These are phyloP conservation scores for Goniozus legneri DNA, from an alignment of 1,140 invertebrate species.

Conservation along the genomic window DNA sequence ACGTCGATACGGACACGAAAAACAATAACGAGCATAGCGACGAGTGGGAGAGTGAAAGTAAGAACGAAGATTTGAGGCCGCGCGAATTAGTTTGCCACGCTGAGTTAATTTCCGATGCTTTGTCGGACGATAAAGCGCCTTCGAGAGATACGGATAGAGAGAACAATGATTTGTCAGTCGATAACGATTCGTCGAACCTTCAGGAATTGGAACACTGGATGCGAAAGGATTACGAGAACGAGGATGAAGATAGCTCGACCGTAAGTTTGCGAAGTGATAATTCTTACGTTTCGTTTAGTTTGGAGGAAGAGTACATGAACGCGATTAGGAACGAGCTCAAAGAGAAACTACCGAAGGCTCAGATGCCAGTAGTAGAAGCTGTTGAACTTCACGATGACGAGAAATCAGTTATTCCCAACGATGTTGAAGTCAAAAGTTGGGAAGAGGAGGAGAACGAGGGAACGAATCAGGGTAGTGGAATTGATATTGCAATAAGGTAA, in stretches of 20 bases:
- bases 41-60: not conserved
- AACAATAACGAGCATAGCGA: not conserved
- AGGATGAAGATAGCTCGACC: conserved; percentile 50
- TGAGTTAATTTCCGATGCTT: not conserved
- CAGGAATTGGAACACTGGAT: conserved; percentile 4
- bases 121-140: not conserved
- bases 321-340: conserved; percentile 68
- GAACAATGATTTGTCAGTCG: not conserved
- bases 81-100: no score
- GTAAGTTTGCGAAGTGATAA: conserved; percentile 49
- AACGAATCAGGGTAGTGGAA: conserved; percentile 34
- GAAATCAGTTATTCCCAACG: conserved; percentile 29
- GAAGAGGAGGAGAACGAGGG: conserved; percentile 38
- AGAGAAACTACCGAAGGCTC: conserved; percentile 67
- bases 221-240: conserved; percentile 16
- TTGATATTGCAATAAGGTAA: conserved; percentile 53
- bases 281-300: conserved; percentile 58
- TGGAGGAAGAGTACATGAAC: conserved; percentile 69
- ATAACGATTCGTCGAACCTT: not conserved
- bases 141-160: no score
- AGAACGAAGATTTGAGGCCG: not conserved
- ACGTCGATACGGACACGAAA: not conserved
- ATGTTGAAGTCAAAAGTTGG: conserved; percentile 37
- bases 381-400: conserved; percentile 44
- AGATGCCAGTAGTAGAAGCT: conserved; percentile 54